Conservation (phyloP, 2,113 vertebrate genomes). For the Lutjanus erythropterus region DNA sequence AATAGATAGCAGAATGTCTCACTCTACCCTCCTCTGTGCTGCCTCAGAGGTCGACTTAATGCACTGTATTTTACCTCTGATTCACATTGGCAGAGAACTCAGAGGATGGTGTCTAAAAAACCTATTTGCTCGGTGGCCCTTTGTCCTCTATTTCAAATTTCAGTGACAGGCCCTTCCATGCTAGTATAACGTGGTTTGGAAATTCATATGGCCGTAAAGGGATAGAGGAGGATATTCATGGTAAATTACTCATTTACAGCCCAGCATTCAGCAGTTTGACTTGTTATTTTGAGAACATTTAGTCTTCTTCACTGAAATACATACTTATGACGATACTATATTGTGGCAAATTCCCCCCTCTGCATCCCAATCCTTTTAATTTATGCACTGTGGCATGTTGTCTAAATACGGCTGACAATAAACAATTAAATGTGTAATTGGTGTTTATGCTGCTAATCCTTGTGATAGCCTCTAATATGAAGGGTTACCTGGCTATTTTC, state of each 20-base stretch:
- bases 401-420: constrained; percentile 72
- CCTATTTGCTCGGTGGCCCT: constrained; percentile 69
- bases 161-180: constrained; percentile 72
- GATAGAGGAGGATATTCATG: constrained; percentile 69
- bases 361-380: constrained; percentile 52
- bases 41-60: constrained; percentile 82
- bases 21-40: constrained; percentile 80
- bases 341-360: constrained; percentile 17
- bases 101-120: constrained; percentile 73
- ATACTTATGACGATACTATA: constrained; percentile 37
- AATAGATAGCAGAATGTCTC: constrained; percentile 85
- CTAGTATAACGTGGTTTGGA: constrained; percentile 66
- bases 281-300: constrained; percentile 63
- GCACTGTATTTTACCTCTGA: constrained; percentile 79
- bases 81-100: constrained; percentile 79
- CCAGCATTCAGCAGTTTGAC: constrained; percentile 47
- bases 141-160: constrained; percentile 81
- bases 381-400: constrained; percentile 52
- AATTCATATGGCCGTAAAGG: constrained; percentile 61
- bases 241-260: constrained; percentile 76
- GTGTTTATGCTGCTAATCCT: constrained; percentile 81
- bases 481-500: constrained; percentile 82
- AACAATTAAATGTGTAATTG: constrained; percentile 83
- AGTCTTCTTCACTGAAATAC: constrained; percentile 46
- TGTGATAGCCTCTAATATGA: constrained; percentile 81